Conservation (phyloP, 30 jellyfish, hydroid and myxozoan genomes). For the Morbakka virulenta region DNA sequence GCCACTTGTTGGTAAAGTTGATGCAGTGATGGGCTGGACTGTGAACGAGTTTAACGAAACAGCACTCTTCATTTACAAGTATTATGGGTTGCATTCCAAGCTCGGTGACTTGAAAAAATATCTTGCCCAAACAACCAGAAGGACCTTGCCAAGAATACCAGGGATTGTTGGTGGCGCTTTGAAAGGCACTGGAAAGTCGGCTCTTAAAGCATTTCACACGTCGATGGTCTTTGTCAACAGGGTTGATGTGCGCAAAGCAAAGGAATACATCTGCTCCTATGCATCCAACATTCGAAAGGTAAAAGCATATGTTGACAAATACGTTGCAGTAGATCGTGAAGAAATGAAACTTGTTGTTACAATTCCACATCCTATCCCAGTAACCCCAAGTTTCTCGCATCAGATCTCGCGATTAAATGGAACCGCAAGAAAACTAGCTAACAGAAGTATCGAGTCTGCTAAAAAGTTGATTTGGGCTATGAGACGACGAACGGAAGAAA, state of each 20-base stretch:
- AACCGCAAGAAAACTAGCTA: slow-evolving; percentile 48
- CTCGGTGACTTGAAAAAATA: not conserved
- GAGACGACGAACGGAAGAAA: slow-evolving; percentile 72
- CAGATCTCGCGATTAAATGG: slow-evolving; percentile 41
- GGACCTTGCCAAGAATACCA: slow-evolving; percentile 40
- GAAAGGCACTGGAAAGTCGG: slow-evolving; percentile 47
- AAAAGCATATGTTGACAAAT: slow-evolving; percentile 31
- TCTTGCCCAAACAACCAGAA: slow-evolving; percentile 6
- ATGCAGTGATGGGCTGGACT: slow-evolving; percentile 22
- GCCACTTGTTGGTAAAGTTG: slow-evolving; percentile 31
- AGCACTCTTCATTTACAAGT: slow-evolving; percentile 56
- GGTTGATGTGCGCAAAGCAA: slow-evolving; percentile 55
- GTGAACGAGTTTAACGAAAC: slow-evolving; percentile 68
- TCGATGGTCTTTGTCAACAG: slow-evolving; percentile 60
- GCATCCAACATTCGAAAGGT: slow-evolving; percentile 4
- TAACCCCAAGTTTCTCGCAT: slow-evolving; percentile 75
- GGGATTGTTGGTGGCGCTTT: slow-evolving; percentile 28
- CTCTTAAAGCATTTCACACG: slow-evolving; percentile 63
- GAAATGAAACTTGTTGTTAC: slow-evolving; percentile 55
- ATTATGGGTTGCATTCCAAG: slow-evolving; percentile 35
- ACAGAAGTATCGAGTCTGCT: slow-evolving; percentile 30
- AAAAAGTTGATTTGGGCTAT: slow-evolving; percentile 31
- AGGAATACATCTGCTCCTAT: slow-evolving; percentile 40
- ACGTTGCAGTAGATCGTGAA: slow-evolving; percentile 65
- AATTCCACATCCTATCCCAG: slow-evolving; percentile 61